Conservation (phyloP, 2,888 invertebrate species). For the Amiota minor region DNA sequence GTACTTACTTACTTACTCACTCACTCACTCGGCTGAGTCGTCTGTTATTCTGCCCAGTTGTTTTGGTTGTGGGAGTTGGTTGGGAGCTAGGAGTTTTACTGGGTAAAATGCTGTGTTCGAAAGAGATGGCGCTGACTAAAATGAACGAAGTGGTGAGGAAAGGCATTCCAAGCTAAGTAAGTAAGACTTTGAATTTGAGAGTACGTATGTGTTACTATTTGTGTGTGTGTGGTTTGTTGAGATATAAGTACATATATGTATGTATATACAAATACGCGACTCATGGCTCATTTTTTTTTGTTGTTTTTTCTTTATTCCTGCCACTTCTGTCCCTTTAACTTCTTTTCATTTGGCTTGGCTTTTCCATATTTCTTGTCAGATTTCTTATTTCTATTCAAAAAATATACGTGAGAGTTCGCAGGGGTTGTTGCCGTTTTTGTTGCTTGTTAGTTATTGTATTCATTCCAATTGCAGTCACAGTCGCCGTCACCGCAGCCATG, state of each 20-base stretch:
- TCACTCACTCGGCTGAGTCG: slow-evolving; percentile 11
- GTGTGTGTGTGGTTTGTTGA: background rate
- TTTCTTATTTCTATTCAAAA: slow-evolving; percentile 36
- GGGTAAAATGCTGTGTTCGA: slow-evolving; percentile 23
- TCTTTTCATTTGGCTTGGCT: slow-evolving; percentile 33
- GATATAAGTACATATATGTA: background rate
- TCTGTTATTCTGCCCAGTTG: slow-evolving; percentile 29
- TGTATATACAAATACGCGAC: slow-evolving; percentile 55
- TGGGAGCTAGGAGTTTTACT: slow-evolving; percentile 46
- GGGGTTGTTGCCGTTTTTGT: slow-evolving; percentile 13
- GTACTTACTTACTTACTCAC: slow-evolving; percentile 3
- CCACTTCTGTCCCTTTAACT: slow-evolving; percentile 34
- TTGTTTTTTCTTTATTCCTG: slow-evolving; percentile 20
- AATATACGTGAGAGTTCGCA: background rate
- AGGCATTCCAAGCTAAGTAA: no score
- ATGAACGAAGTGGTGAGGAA: no score
- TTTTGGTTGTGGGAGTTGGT: slow-evolving; percentile 52
- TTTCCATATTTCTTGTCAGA: slow-evolving; percentile 36
- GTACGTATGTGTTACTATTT: background rate
- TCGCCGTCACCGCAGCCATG: background rate
- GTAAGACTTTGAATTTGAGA: no score
- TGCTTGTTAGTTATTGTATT: no score
- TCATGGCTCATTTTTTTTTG: background rate
- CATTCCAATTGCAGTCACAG: background rate
- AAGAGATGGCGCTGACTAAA: slow-evolving; percentile 43